Percentiles rank a stretch among this genome's conserved stretches.
Evolutionary conservation across 2,797 vertebrate genomes (phyloP).

Genomic region (Cryptoprocta ferox): DNA sequence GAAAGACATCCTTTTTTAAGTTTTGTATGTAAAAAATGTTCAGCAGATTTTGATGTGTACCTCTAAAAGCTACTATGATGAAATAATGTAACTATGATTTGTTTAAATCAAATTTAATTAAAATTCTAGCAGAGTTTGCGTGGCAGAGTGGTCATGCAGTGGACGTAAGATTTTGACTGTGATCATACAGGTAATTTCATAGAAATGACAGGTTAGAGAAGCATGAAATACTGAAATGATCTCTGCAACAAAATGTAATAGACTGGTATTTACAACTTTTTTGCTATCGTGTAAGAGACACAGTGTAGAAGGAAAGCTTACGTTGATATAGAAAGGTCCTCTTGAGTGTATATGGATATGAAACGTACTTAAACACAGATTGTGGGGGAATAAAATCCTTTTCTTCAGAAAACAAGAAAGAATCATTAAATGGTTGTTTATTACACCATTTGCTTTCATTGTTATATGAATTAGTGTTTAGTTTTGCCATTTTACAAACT

Average conservation of each 20-base stretch:
- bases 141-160: constrained; percentile 53
- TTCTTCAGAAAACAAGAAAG: constrained; percentile 81
- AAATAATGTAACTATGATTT: constrained; percentile 70
- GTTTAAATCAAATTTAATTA: constrained; percentile 69
- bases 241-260: constrained; percentile 72
- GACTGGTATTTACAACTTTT: background rate
- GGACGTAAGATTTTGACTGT: constrained; percentile 43
- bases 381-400: constrained; percentile 73
- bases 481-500: constrained; percentile 76
- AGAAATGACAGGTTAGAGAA: constrained; percentile 67
- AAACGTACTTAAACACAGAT: constrained; percentile 67
- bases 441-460: constrained; percentile 76
- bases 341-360: constrained; percentile 50
- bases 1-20: constrained; percentile 92
- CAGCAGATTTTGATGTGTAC: constrained; percentile 80
- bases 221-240: constrained; percentile 65
- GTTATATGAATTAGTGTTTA: constrained; percentile 71
- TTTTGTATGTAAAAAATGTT: constrained; percentile 83
- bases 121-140: constrained; percentile 47
- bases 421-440: constrained; percentile 68
- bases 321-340: background rate
- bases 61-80: constrained; percentile 80
- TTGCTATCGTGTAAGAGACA: background rate
- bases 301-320: constrained; percentile 26
- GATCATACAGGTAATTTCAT: constrained; percentile 60